Evolutionary conservation across 2,797 vertebrate genomes (phyloP), one percentile per base, ranked within the genome.

Genomic region (Anomalospiza imberbis): DNA sequence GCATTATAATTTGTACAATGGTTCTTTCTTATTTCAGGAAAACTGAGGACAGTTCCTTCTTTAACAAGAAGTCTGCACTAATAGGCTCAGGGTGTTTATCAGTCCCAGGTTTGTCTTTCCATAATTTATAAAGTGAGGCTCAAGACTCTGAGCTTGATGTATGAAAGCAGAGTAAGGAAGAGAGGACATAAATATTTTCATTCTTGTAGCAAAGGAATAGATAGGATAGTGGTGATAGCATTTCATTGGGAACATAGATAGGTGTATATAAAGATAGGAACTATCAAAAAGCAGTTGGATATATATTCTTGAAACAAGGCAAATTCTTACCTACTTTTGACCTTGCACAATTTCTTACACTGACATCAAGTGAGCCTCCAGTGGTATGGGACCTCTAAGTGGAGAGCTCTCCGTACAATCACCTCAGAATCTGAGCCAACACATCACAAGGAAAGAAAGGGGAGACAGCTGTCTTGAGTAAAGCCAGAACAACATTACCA

Each of bases 361-460:
- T 54, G 13, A 34, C 12, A 50, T 91, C 40, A 34, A 4, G 8
- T 9, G 9, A 36, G 6, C 9, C 44, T 61, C 44, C 26, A 1
- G 0, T 28, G 20, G 10, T 40, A 53, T 0, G 3, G 17, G 16
- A 72, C 31, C 11, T 54, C 48, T 12, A 11, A 47, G 29, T 8
- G 40, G 55, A 51, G 7, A 42, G 19, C 2, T 70, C 8, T 58
- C 32, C 9, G 0, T 13, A 25, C 13, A 62, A 75, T 16, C 18
- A 31, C 1, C 0, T 44, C 54, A 76, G 77, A 85, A 73, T 76
- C 62, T 86, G 55, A 60, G 58, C 48, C 51, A 71, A 17, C 16
- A 47, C 7, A 14, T 42, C 55, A 75, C 16, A 76, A 51, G 25
- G 18, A 60, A 75, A 71, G 24, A 67, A 78, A 63, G 13, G 26